These are phyloP conservation scores for Metridium senile DNA, from an alignment of 92 coral and sea anemone species.

Conservation along the genomic window DNA sequence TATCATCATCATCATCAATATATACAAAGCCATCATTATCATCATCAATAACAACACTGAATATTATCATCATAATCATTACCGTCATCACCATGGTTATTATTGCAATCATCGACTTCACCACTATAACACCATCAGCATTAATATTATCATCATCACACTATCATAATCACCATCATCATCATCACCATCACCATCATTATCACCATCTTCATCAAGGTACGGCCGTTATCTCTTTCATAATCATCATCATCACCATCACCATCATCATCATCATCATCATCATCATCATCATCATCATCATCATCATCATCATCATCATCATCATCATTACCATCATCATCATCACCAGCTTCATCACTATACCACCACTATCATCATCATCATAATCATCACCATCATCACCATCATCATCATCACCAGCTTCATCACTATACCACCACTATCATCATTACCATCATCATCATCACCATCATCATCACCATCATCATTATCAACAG, in stretches of 20 bases:
- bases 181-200: not conserved
- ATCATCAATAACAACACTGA: conserved; percentile 3
- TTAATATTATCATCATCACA: not conserved
- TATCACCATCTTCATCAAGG: not conserved
- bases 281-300: not conserved
- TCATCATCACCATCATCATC: not conserved
- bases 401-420: not conserved
- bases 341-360: too few species aligned
- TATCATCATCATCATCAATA: not conserved
- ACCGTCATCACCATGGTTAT: not conserved
- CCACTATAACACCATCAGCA: not conserved
- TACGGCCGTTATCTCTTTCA: not conserved
- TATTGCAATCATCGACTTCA: not conserved
- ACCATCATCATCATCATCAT: not conserved
- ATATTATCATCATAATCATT: not conserved
- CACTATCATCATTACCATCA: not conserved
- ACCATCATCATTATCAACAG: not conserved
- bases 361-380: not conserved
- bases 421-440: not conserved
- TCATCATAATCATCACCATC: not conserved
- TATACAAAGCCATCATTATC: not conserved
- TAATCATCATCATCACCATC: not conserved
- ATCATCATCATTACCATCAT: not conserved
- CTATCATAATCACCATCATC: not conserved
- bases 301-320: too few species aligned